phyloP scores from a whole-genome alignment of 1,140 invertebrate genomes.

The Zaprionus nigranus region DNA sequence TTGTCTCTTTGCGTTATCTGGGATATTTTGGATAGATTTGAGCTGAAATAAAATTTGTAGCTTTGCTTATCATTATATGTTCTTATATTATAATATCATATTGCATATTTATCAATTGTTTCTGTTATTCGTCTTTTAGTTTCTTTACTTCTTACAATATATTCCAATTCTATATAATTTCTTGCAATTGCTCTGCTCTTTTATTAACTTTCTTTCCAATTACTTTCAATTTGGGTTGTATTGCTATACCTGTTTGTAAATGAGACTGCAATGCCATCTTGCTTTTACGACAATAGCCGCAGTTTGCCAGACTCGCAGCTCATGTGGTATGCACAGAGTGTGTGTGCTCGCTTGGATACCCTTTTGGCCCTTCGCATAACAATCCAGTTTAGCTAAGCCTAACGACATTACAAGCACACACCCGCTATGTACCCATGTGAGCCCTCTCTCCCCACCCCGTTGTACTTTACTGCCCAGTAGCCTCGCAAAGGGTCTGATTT shows the following conservation, averaged over 20 bases:
- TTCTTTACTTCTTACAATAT: not conserved
- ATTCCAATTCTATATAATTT: not conserved
- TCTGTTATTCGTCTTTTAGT: not conserved
- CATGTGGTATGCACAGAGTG: conserved; percentile 24
- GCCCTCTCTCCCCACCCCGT: not conserved
- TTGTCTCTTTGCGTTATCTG: not conserved
- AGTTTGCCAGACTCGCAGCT: conserved; percentile 1
- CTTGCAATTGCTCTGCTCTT: not conserved
- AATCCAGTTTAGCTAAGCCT: conserved; percentile 55
- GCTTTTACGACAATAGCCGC: not conserved
- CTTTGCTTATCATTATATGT: too few relatives aligned
- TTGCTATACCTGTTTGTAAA: not conserved
- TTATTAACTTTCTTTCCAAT: not conserved
- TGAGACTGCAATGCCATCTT: conserved; percentile 4
- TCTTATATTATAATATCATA: too few relatives aligned
- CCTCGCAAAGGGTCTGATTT: conserved; percentile 36
- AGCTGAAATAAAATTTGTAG: too few relatives aligned
- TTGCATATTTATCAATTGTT: not conserved
- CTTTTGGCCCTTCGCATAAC: conserved; percentile 32
- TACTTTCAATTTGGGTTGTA: not conserved
- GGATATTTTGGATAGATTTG: too few relatives aligned
- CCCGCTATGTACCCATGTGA: not conserved
- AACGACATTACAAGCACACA: conserved; percentile 38
- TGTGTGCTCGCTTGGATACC: conserved; percentile 18
- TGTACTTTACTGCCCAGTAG: not conserved